A percentile compares a stretch with the other conserved stretches of the same genome.
phyloP scores from a whole-genome alignment of 37 sponge, comb jelly and placozoan species.

The Geodia barretti region DNA sequence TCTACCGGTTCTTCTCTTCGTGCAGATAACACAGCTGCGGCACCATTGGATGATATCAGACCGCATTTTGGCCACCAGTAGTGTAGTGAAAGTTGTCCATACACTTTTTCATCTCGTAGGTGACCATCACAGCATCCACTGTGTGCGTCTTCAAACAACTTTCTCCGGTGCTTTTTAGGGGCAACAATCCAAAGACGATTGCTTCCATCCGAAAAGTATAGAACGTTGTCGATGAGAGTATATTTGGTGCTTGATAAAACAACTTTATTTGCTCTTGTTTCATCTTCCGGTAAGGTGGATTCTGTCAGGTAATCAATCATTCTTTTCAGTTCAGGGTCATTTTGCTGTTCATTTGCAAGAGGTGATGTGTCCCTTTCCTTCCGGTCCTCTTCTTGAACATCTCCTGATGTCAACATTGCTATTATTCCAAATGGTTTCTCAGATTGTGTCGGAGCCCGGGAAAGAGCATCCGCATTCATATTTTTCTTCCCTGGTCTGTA shows the following conservation, averaged over 20 bases:
- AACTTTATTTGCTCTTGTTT: conserved; percentile 13
- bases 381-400: background rate
- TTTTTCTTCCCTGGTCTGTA: conserved; percentile 54
- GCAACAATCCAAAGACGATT: conserved; percentile 37
- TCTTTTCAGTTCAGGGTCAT: conserved; percentile 7
- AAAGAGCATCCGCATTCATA: conserved; percentile 52
- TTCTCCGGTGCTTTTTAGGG: conserved; percentile 6
- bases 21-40: conserved; percentile 39
- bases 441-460: conserved; percentile 12
- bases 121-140: conserved; percentile 50
- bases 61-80: conserved; percentile 54
- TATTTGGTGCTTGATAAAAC: conserved; percentile 24
- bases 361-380: background rate
- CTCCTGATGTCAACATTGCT: background rate
- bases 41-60: conserved; percentile 33
- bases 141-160: conserved; percentile 51
- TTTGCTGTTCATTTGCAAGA: conserved; percentile 18
- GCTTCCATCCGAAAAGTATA: conserved; percentile 44
- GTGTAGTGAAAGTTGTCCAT: conserved; percentile 31
- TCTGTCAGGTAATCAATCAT: conserved; percentile 18
- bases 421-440: conserved; percentile 8
- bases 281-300: conserved; percentile 43
- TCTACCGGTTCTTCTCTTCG: conserved; percentile 15
- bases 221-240: conserved; percentile 15
- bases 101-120: conserved; percentile 39